These are phyloP conservation scores for Lacerta bilineata DNA, from an alignment of 2,797 vertebrate genomes.

Conservation along the genomic window DNA sequence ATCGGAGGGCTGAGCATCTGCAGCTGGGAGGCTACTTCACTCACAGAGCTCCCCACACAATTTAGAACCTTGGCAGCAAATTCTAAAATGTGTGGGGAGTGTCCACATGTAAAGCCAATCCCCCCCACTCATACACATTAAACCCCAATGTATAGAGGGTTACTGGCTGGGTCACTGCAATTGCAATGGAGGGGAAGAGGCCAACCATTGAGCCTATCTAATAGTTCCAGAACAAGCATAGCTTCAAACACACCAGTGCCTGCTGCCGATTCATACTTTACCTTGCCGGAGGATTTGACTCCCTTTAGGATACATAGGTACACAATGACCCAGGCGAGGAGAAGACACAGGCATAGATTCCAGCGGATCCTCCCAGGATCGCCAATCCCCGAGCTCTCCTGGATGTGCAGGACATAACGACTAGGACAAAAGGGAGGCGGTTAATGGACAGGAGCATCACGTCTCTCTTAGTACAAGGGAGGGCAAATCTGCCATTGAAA, in stretches of 20 bases:
- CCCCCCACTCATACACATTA: too few species aligned
- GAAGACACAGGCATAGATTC: constrained; percentile 85
- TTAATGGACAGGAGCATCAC: not conserved
- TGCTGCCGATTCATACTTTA: constrained; percentile 51
- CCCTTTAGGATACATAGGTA: constrained; percentile 86
- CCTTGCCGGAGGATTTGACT: constrained; percentile 87
- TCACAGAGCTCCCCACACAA: too few species aligned
- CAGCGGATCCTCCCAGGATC: constrained; percentile 82
- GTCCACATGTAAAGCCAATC: too few species aligned
- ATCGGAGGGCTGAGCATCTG: too few species aligned
- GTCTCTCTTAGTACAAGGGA: not conserved
- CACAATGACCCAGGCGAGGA: constrained; percentile 84
- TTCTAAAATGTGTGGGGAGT: too few species aligned
- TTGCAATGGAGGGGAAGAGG: too few species aligned
- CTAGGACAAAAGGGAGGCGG: constrained; percentile 64
- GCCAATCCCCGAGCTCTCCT: constrained; percentile 84
- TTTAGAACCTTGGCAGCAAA: too few species aligned
- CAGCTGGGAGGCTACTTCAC: too few species aligned
- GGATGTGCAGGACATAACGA: constrained; percentile 85
- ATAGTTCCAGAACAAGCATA: not conserved
- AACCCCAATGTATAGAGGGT: too few species aligned
- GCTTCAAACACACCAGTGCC: not conserved
- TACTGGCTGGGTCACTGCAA: too few species aligned
- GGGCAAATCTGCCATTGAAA: not conserved
- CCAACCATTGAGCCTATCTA: not conserved